Evolutionary conservation across 2,113 vertebrate genomes (phyloP), one percentile per base, ranked within the genome.

Genomic region (Mixornis gularis): DNA sequence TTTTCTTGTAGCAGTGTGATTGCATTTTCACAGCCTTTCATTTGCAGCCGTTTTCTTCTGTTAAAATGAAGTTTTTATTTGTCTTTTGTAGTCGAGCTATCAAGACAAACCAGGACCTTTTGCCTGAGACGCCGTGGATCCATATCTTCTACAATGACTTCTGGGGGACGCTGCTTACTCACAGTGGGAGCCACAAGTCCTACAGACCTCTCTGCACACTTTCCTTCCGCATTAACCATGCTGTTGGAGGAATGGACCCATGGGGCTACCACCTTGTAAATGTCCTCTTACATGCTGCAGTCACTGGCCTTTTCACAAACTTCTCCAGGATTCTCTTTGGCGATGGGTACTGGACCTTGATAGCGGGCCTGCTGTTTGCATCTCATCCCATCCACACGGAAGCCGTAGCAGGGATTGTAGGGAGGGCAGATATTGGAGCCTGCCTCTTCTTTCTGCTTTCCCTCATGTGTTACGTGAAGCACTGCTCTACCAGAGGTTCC

Each of bases 61-160:
- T 22, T 96, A 92, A 95, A 91, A 83, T 63, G 17, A 79, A 49
- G 13, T 73, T 73, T 94, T 87, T 74, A 29, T 93, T 93, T 94
- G 68, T 95, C 92, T 96, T 95, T 96, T 96, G 40, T 92, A 99
- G 99, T 97, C 99, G 99, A 94, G 99, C 99, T 65, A 99, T 99
- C 98, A 99, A 99, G 98, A 99, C 99, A 76, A 99, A 99, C 97
- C 99, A 99, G 94, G 99, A 99, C 96, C 98, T 99, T 79, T 98
- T 99, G 49, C 98, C 99, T 4, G 99, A 99, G 97, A 99, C 99
- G 0, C 99, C 99, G 0, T 99, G 99, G 99, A 98, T 95, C 16
- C 99, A 99, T 73, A 98, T 99, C 95, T 99, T 99, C 98, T 99
- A 99, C 91, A 98, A 99, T 92, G 99, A 99, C 96, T 99, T 99